Base-by-base conservation (phyloP, 2,113 vertebrate species). In the Brachypodius melanocephalos region DNA sequence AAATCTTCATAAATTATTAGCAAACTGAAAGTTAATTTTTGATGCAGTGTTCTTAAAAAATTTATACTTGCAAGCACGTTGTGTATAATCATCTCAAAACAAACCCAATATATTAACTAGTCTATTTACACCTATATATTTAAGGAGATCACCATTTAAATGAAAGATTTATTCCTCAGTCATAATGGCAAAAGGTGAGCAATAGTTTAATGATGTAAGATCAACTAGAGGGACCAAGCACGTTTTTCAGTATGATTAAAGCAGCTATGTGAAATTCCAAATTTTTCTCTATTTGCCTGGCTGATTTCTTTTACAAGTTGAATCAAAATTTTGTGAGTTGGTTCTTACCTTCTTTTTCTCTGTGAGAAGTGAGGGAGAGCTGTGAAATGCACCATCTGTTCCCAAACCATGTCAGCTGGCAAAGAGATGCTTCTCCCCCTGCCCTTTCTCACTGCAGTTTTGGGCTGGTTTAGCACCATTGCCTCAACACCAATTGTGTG, bases 381-480 rank as follows among this genome's bases (percentile, higher is more conserved):
- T 88, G 85, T 91, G 90, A 96, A 96, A 93, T 86, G 67, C 68
- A 48, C 95, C 94, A 94, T 96, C 95, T 97, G 94, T 90, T 97
- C 9, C 2, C 73, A 71, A 94, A 90, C 42, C 15, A 0, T 94
- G 94, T 96, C 94, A 97, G 91, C 93, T 96, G 93, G 82, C 75
- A 91, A 5, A 80, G 80, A 79, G 85, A 71, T 94, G 85, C 72
- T 93, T 90, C 81, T 88, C 93, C 89, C 85, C 85, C 85, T 95
- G 93, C 93, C 91, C 96, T 96, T 82, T 83, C 88, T 48, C 20
- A 2, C 75, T 93, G 85, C 85, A 88, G 71, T 71, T 97, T 93
- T 71, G 74, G 87, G 81, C 49, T 95, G 87, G 32, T 93, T 48
- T 96, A 91, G 83, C 94, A 89, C 91, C 74, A 59, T 40, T 83